Conservation (phyloP, 2,113 vertebrate species). For the Gymnogyps californianus region DNA sequence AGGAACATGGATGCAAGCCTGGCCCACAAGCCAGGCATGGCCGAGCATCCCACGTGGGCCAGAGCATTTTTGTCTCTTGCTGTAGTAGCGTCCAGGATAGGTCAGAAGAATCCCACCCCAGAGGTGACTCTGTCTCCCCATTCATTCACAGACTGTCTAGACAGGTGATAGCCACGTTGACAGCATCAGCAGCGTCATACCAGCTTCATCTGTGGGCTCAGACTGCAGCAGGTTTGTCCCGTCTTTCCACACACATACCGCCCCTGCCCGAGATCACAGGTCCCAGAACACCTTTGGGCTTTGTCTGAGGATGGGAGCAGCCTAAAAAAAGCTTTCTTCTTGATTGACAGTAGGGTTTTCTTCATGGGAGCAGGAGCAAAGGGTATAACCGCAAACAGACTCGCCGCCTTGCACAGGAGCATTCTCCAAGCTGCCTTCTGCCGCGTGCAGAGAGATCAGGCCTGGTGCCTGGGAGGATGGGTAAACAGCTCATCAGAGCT, state of each 20-base stretch:
- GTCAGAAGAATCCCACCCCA: not conserved
- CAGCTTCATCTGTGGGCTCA: not conserved
- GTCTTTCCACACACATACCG: accelerated
- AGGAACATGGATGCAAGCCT: not conserved
- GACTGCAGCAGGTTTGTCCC: not conserved
- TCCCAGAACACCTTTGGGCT: not conserved
- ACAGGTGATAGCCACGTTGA: not conserved
- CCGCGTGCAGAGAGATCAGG: accelerated
- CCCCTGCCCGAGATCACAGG: not conserved
- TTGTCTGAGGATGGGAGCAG: not conserved
- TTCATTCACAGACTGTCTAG: not conserved
- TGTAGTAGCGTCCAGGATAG: not conserved
- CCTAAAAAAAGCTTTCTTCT: not conserved
- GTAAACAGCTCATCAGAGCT: not conserved
- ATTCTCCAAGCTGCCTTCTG: not conserved
- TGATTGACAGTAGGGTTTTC: not conserved
- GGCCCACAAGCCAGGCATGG: no score
- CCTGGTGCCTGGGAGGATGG: not conserved
- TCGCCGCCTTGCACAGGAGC: not conserved
- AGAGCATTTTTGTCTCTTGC: not conserved
- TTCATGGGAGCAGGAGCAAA: not conserved
- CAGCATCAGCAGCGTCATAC: not conserved
- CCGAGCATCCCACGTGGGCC: not conserved
- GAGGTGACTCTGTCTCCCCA: not conserved
- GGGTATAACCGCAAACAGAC: not conserved